These are phyloP conservation scores for Eidolon dupreanum DNA, from an alignment of 2,797 vertebrate species.

Conservation along the genomic window DNA sequence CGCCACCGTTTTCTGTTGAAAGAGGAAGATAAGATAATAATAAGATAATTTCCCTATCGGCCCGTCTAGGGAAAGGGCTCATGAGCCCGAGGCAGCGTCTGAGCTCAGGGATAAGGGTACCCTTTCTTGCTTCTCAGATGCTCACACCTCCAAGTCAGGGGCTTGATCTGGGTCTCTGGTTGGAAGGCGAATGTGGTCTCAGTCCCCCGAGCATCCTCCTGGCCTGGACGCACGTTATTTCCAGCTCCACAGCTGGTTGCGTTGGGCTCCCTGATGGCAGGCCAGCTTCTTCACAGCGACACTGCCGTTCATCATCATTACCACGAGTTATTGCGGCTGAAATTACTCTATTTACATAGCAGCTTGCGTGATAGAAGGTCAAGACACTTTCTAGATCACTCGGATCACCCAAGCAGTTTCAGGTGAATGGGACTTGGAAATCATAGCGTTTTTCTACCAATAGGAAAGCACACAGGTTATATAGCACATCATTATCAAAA, in stretches of 20 bases:
- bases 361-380: conserved; percentile 2
- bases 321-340: conserved; percentile 33
- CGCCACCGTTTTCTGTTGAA: neutral
- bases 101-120: neutral
- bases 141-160: neutral
- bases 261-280: conserved; percentile 8
- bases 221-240: conserved; percentile 6
- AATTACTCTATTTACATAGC: neutral
- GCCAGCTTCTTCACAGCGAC: conserved; percentile 59
- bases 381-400: neutral
- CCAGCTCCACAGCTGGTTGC: neutral
- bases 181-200: conserved; percentile 18
- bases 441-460: neutral
- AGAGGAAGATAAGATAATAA: neutral
- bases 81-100: neutral
- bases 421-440: neutral
- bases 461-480: neutral
- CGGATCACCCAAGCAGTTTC: neutral
- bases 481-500: neutral
- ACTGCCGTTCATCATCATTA: conserved; percentile 54
- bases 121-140: neutral
- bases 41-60: neutral
- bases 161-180: neutral
- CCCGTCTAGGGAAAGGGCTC: neutral
- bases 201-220: neutral